Percentiles rank a stretch among this genome's conserved stretches.
Conservation (phyloP, 2,113 vertebrate species). For the Malurus cyaneus region DNA sequence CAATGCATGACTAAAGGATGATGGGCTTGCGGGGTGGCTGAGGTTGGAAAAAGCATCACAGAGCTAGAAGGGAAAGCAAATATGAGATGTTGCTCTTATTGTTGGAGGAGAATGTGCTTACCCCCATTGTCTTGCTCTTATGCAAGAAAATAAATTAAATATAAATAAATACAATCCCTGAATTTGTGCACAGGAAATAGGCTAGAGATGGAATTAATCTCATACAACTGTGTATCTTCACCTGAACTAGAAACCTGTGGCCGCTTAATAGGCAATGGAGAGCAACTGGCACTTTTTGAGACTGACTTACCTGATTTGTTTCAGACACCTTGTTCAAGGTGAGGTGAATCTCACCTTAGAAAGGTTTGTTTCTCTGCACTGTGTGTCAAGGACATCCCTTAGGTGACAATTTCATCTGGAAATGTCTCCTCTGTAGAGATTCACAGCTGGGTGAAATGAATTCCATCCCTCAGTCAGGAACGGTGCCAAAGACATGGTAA, state of each 20-base stretch:
- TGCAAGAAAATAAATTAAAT: background rate
- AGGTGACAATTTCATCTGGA: background rate
- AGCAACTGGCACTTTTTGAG: background rate
- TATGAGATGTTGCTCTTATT: background rate
- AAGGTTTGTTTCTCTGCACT: background rate
- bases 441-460: background rate
- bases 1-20: background rate
- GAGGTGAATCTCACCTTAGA: background rate
- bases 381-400: background rate
- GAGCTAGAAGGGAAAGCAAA: background rate
- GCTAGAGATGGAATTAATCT: background rate
- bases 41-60: background rate
- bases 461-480: background rate
- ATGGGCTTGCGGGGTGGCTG: background rate
- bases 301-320: background rate
- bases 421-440: background rate
- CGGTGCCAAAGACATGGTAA: background rate
- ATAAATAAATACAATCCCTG: background rate
- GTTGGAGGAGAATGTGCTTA: background rate
- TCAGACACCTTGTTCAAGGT: background rate
- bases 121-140: background rate
- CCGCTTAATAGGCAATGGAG: background rate
- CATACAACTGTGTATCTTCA: background rate
- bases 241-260: background rate
- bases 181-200: background rate